phyloP scores from a whole-genome alignment of 2,888 invertebrate genomes.

The Sycophila texana region DNA sequence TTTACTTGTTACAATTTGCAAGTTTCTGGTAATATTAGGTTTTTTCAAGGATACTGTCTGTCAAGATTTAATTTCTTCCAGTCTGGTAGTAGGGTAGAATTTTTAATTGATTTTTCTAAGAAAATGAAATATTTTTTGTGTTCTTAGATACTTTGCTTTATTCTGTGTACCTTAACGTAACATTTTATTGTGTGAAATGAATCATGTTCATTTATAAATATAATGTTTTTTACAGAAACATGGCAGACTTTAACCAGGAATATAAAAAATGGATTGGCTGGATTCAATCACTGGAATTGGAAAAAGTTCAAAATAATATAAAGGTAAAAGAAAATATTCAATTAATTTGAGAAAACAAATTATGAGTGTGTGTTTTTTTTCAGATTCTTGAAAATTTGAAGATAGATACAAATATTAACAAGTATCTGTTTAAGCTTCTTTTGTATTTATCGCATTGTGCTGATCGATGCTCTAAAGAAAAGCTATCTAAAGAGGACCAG shows the following conservation, averaged over 20 bases:
- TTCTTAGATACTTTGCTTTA: background rate
- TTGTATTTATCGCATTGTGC: slow-evolving; percentile 63
- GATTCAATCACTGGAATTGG: slow-evolving; percentile 42
- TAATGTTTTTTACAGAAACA: slow-evolving; percentile 36
- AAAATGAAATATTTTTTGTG: background rate
- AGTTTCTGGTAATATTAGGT: too few relatives aligned
- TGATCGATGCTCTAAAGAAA: slow-evolving; percentile 59
- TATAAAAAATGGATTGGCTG: slow-evolving; percentile 47
- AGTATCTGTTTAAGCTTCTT: slow-evolving; percentile 63
- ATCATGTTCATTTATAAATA: background rate
- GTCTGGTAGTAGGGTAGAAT: too few relatives aligned
- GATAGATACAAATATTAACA: slow-evolving; percentile 53
- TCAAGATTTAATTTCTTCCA: too few relatives aligned
- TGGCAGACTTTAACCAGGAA: slow-evolving; percentile 34
- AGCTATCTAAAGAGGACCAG: slow-evolving; percentile 55
- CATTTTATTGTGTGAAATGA: background rate
- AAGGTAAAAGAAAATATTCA: slow-evolving; percentile 34
- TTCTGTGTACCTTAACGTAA: too few relatives aligned
- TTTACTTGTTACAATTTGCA: too few relatives aligned
- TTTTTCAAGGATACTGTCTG: too few relatives aligned
- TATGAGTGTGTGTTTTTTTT: slow-evolving; percentile 64
- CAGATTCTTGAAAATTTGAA: slow-evolving; percentile 28
- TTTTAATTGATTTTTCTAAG: background rate
- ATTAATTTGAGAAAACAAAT: background rate
- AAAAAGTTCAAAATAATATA: slow-evolving; percentile 21